Evolutionary conservation across 2,113 vertebrate species (phyloP).

Genomic region (Struthidea cinerea): DNA sequence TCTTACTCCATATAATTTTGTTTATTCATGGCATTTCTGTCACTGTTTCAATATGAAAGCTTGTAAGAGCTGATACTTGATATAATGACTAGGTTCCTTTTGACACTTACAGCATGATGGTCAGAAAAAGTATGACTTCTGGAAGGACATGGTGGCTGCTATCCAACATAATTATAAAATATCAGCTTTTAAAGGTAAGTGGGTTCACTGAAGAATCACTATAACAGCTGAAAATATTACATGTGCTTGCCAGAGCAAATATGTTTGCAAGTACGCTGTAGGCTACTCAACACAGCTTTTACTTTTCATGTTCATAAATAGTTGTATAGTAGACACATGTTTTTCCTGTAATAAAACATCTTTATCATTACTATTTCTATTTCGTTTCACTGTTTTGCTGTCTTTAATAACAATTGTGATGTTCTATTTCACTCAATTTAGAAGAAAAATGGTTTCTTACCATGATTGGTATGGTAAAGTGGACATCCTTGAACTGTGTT

Average conservation of each 20-base stretch:
- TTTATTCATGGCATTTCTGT: not conserved
- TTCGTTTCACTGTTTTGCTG: not conserved
- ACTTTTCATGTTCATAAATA: not conserved
- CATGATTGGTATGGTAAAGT: not conserved
- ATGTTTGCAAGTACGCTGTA: not conserved
- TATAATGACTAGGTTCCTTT: slow-evolving; percentile 7
- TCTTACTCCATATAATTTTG: not conserved
- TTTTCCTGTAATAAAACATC: not conserved
- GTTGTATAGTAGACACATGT: not conserved
- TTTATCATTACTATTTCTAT: not conserved
- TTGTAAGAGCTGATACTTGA: not conserved
- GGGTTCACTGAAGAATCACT: not conserved
- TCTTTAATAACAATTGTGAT: not conserved
- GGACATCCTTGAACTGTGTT: not conserved
- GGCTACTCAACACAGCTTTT: not conserved
- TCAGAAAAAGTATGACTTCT: slow-evolving; percentile 88
- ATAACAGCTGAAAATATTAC: not conserved
- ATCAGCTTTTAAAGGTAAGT: slow-evolving; percentile 92
- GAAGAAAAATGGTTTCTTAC: not conserved
- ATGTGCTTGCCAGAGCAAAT: not conserved
- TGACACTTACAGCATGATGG: slow-evolving; percentile 74
- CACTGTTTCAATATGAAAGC: not conserved
- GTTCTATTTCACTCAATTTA: not conserved
- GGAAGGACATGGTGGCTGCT: slow-evolving; percentile 91
- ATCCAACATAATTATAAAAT: slow-evolving; percentile 96